A percentile compares a stretch with the other conserved stretches of the same genome.
Conservation (phyloP, 2,797 vertebrate species). For the Neosilurus mollespiculum region DNA sequence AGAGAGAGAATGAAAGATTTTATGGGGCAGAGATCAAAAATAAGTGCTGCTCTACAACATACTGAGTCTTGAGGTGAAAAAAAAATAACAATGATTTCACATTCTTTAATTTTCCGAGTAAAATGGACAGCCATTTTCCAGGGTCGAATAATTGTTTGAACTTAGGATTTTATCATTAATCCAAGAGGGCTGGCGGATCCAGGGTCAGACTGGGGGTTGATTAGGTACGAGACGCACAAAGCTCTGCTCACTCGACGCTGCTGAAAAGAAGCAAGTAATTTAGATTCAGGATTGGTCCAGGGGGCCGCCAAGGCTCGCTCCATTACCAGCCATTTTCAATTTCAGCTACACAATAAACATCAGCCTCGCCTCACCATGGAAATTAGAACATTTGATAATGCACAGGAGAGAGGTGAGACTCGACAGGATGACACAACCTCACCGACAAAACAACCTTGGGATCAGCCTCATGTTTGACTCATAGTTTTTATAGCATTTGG, state of each 20-base stretch:
- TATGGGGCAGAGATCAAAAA: conserved; percentile 88
- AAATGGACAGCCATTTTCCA: conserved; percentile 94
- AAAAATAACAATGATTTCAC: conserved; percentile 84
- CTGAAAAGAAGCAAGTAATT: conserved; percentile 99
- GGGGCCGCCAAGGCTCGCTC: conserved; percentile 96
- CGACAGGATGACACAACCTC: conserved; percentile 91
- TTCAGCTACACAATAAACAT: conserved; percentile 99
- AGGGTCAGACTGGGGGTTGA: conserved; percentile 99
- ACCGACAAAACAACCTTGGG: conserved; percentile 81
- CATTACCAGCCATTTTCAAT: conserved; percentile 99
- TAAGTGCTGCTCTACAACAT: conserved; percentile 87
- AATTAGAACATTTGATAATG: conserved; percentile 99
- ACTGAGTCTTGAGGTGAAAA: conserved; percentile 66
- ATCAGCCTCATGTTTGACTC: conserved; percentile 79
- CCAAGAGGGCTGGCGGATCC: conserved; percentile 92
- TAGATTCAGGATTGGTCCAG: conserved; percentile 99
- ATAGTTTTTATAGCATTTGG: conserved; percentile 40
- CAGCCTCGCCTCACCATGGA: conserved; percentile 94
- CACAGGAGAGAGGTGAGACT: conserved; percentile 96
- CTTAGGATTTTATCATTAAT: conserved; percentile 99
- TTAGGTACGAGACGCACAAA: conserved; percentile 99
- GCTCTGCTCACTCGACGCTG: conserved; percentile 96
- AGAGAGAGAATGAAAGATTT: conserved; percentile 72
- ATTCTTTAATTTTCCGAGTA: conserved; percentile 97
- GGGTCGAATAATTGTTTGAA: conserved; percentile 99